Evolutionary conservation across 2,113 vertebrate genomes (phyloP).

Genomic region (Bambusicola thoracicus): DNA sequence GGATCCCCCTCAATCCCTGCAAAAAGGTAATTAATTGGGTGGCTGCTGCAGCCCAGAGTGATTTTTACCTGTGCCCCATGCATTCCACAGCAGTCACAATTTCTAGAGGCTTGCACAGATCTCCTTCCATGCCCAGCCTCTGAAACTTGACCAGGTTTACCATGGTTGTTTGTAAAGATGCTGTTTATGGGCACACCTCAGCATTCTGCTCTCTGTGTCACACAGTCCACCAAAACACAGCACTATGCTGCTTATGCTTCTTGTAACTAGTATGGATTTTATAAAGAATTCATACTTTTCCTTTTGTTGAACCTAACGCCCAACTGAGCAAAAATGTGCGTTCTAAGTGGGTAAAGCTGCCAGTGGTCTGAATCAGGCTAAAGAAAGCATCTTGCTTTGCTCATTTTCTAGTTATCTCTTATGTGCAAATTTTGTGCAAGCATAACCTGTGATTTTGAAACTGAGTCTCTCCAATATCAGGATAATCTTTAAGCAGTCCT

Average conservation of each 20-base stretch:
- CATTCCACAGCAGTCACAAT: background rate
- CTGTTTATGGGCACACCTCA: fast-evolving
- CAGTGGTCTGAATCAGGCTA: background rate
- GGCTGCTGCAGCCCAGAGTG: background rate
- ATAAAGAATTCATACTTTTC: background rate
- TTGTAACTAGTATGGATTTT: background rate
- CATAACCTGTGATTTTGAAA: background rate
- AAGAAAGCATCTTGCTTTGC: background rate
- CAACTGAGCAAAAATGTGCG: background rate
- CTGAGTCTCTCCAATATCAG: background rate
- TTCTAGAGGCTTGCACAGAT: background rate
- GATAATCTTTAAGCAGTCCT: background rate
- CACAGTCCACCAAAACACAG: background rate
- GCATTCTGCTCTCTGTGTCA: background rate
- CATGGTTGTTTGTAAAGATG: background rate
- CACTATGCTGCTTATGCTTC: background rate
- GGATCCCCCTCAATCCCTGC: background rate
- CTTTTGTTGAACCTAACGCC: background rate
- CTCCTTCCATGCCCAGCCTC: background rate
- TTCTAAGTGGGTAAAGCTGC: background rate
- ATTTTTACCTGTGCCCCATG: fast-evolving
- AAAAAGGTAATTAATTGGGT: background rate
- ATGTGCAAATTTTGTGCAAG: too few species aligned
- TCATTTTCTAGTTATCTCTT: background rate
- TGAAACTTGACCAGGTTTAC: background rate